Evolutionary conservation across 2,888 invertebrate genomes (phyloP), one percentile per base, ranked within the genome.

Genomic region (Morinoia aosen): DNA sequence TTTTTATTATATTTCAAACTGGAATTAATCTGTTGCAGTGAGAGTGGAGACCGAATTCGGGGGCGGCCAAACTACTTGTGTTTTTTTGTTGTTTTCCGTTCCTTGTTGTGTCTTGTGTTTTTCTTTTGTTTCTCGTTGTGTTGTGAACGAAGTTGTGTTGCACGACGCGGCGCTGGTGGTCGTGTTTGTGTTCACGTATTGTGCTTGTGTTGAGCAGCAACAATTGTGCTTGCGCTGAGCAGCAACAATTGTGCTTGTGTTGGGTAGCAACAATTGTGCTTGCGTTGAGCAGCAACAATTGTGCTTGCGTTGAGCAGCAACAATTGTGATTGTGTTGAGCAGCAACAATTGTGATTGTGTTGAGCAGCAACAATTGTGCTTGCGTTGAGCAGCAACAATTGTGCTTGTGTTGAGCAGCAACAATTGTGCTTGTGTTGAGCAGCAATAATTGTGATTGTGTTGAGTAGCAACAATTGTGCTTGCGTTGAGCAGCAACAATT

Each of bases 1-100:
- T 76, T 76, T 76, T 76, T 76, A 33, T 76, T 76, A 10, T 33
- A 76, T 16, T 76, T 33, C 8, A 33, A 76, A 76, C 76, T 33
- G 76, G 76, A 76, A 76, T 76, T 76, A 76, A 76, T 76, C 33
- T 76, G 16, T 76, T 76, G 76, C 25, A 33, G 8, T 33, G 33
- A 76, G 14, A 33, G 76, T 10, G 33, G 76, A 76, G 76, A 25
- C 33, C 76, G 33, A 25, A 33, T 33, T 76, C 25, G 33, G 76
- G 76, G 25, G 76, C 76, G 76, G 76, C 76, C 76, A 76, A 76
- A 76, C 76, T 76, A 76, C 76, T 76, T 76, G 76, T 76, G 76
- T 76, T 76, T 1, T 10, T 76, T 76, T 76, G 76, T 76, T 61
- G 2, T 33, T 19, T 8, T 25, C 2, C 19, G 61, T 61, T 61